These are phyloP conservation scores for Scolanthus callimorphus DNA, from an alignment of 92 coral and sea anemone species.

Conservation along the genomic window DNA sequence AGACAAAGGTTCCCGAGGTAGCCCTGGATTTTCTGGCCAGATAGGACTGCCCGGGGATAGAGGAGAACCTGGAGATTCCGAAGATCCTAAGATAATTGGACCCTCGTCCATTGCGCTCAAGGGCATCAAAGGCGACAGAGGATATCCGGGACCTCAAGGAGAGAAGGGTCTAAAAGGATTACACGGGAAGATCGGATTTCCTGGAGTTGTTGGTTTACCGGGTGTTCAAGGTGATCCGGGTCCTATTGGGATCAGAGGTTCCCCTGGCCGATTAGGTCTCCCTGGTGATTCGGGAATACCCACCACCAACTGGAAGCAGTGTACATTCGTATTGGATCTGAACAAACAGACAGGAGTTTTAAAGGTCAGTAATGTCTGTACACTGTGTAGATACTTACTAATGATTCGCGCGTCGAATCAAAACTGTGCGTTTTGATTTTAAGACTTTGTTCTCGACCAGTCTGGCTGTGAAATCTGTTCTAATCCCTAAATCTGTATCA, in stretches of 20 bases:
- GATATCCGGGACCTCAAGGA: slow-evolving; percentile 32
- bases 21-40: slow-evolving; percentile 30
- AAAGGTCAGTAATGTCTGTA: slow-evolving; percentile 29
- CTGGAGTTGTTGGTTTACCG: slow-evolving; percentile 21
- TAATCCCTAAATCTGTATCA: too few relatives aligned
- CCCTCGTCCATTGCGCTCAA: too few relatives aligned
- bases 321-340: slow-evolving; percentile 49
- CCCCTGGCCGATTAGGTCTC: slow-evolving; percentile 12
- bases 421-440: too few relatives aligned
- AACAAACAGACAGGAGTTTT: slow-evolving; percentile 49
- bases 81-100: not conserved
- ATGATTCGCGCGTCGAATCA: too few relatives aligned
- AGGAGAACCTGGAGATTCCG: slow-evolving; percentile 21
- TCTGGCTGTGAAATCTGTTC: too few relatives aligned
- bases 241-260: slow-evolving; percentile 14
- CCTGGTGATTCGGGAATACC: slow-evolving; percentile 32
- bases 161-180: slow-evolving; percentile 10
- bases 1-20: slow-evolving; percentile 36
- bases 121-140: slow-evolving; percentile 24
- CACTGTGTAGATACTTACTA: too few relatives aligned
- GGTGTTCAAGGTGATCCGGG: slow-evolving; percentile 29
- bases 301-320: slow-evolving; percentile 68
- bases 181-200: not conserved
- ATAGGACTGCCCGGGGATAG: slow-evolving; percentile 30
- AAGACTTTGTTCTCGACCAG: too few relatives aligned